Evolutionary conservation across 2,797 vertebrate genomes (phyloP).

Genomic region (Poecilia gillii): DNA sequence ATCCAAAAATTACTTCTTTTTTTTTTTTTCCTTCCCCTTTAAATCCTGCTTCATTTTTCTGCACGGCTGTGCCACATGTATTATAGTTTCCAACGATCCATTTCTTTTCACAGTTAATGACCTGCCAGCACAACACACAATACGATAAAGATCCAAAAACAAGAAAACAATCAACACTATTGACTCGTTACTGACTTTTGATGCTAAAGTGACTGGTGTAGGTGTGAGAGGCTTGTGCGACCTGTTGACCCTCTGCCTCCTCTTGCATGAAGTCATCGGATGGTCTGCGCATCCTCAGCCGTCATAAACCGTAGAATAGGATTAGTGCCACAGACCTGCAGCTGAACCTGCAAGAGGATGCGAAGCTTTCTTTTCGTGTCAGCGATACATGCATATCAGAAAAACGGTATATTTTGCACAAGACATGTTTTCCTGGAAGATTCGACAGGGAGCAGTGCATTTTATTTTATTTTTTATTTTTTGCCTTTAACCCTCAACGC

Average conservation of each 20-base stretch:
- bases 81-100: slow-evolving; percentile 60
- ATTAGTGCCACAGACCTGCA: slow-evolving; percentile 62
- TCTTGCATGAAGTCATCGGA: slow-evolving; percentile 71
- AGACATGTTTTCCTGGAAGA: slow-evolving; percentile 51
- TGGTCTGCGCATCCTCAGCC: slow-evolving; percentile 61
- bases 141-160: slow-evolving; percentile 60
- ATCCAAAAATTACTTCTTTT: slow-evolving; percentile 38
- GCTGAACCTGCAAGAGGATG: slow-evolving; percentile 70
- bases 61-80: slow-evolving; percentile 61
- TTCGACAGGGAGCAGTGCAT: slow-evolving; percentile 61
- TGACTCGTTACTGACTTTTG: slow-evolving; percentile 68
- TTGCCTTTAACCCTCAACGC: slow-evolving; percentile 31
- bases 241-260: slow-evolving; percentile 64
- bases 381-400: slow-evolving; percentile 64
- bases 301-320: slow-evolving; percentile 54
- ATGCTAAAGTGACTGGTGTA: slow-evolving; percentile 59
- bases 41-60: slow-evolving; percentile 61
- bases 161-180: slow-evolving; percentile 63
- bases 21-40: slow-evolving; percentile 42
- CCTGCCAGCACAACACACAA: slow-evolving; percentile 69
- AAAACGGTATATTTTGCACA: slow-evolving; percentile 74
- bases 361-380: slow-evolving; percentile 46
- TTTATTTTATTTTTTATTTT: slow-evolving; percentile 1
- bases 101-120: slow-evolving; percentile 50
- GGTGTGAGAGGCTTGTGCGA: slow-evolving; percentile 53